phyloP scores from a whole-genome alignment of 2,113 vertebrate species.

The Thamnophis sirtalis region DNA sequence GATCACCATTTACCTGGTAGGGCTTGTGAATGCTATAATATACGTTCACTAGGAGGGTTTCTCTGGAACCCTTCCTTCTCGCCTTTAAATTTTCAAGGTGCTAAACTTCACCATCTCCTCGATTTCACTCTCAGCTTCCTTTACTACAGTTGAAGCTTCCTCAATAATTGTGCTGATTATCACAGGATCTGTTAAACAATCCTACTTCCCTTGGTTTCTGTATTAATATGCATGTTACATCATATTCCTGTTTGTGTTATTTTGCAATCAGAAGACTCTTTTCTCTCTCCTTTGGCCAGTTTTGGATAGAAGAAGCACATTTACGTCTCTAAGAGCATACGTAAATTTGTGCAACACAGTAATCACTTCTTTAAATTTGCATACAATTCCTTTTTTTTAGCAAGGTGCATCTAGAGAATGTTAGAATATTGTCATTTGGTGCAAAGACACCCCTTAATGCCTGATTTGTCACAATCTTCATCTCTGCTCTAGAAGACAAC shows the following conservation, averaged over 20 bases:
- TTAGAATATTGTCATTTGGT: neutral
- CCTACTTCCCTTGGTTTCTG: neutral
- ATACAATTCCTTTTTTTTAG: neutral
- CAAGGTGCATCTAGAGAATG: neutral
- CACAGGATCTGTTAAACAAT: neutral
- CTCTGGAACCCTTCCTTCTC: neutral
- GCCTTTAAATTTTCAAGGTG: neutral
- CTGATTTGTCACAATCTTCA: neutral
- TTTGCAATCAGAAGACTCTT: neutral
- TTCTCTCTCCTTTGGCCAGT: neutral
- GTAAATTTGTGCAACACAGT: neutral
- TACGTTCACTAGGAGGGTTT: neutral
- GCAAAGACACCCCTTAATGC: neutral
- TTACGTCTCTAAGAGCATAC: neutral
- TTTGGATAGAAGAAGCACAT: neutral
- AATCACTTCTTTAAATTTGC: neutral
- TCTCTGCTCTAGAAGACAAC: neutral
- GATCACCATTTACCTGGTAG: neutral
- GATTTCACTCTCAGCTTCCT: neutral
- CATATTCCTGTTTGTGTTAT: neutral
- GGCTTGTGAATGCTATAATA: neutral
- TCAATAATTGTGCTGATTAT: neutral
- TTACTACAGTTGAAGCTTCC: neutral
- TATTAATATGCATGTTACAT: neutral
- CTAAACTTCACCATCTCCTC: neutral